These are phyloP conservation scores for Epistrophe eligans DNA, from an alignment of 2,888 invertebrate genomes.

Conservation along the genomic window DNA sequence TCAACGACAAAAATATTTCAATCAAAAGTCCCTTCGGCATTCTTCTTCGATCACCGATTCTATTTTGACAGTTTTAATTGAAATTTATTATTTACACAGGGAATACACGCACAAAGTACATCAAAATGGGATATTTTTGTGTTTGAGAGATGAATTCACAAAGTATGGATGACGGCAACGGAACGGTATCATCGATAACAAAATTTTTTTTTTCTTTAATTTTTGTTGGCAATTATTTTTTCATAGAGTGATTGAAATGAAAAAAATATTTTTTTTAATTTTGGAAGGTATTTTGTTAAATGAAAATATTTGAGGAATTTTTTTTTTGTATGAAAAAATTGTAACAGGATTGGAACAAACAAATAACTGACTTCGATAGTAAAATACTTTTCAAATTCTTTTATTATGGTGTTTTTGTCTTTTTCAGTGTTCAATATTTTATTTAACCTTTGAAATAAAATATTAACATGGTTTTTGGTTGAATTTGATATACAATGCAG, in stretches of 20 bases:
- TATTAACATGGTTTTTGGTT: no score
- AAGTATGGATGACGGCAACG: slow-evolving; percentile 33
- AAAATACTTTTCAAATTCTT: no score
- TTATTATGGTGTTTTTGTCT: no score
- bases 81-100: slow-evolving; percentile 73
- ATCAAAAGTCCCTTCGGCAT: slow-evolving; percentile 52
- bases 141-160: slow-evolving; percentile 20
- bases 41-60: slow-evolving; percentile 7
- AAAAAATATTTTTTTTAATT: neutral
- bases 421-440: no score
- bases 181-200: no score
- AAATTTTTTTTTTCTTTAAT: no score
- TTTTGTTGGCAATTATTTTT: slow-evolving; percentile 32
- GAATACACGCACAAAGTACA: slow-evolving; percentile 23
- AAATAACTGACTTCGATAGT: no score
- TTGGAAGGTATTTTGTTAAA: neutral
- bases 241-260: neutral
- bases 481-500: no score
- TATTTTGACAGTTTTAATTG: slow-evolving; percentile 72
- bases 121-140: slow-evolving; percentile 2
- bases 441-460: no score
- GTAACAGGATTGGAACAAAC: neutral
- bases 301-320: neutral
- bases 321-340: neutral
- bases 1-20: slow-evolving; percentile 37